These are phyloP conservation scores for Melieria crassipennis DNA, from an alignment of 2,888 invertebrate genomes.

Conservation along the genomic window DNA sequence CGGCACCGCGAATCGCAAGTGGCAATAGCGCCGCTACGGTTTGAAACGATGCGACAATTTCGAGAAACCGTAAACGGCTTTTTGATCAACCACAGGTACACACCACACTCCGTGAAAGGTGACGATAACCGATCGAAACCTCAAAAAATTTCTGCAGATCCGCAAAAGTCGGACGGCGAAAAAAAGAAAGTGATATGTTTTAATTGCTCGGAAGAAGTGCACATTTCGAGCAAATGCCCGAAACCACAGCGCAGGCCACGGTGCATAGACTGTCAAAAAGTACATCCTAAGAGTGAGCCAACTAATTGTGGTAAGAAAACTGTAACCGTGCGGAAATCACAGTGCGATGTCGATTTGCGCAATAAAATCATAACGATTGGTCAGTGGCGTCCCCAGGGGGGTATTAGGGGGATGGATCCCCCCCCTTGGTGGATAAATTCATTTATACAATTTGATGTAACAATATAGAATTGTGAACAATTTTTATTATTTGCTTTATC, in stretches of 20 bases:
- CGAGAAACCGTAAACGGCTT: conserved; percentile 3
- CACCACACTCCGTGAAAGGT: too few relatives aligned
- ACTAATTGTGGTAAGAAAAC: conserved; percentile 7
- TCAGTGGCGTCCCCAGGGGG: too few relatives aligned
- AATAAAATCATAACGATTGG: too few relatives aligned
- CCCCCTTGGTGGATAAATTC: too few relatives aligned
- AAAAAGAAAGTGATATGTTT: conserved; percentile 12
- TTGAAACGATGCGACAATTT: conserved; percentile 5
- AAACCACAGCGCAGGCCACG: conserved; percentile 29
- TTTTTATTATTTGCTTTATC: too few relatives aligned
- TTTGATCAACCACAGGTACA: background rate
- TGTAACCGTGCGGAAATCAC: conserved; percentile 1
- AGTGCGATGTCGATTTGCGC: too few relatives aligned
- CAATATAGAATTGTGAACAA: too few relatives aligned
- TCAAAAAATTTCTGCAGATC: too few relatives aligned
- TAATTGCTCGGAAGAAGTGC: conserved; percentile 29
- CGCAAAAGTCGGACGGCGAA: background rate
- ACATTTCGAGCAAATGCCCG: conserved; percentile 31
- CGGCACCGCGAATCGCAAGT: conserved; percentile 1
- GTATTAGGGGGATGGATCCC: too few relatives aligned
- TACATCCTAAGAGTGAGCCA: too few relatives aligned
- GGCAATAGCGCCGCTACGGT: conserved; percentile 7
- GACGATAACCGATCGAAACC: too few relatives aligned
- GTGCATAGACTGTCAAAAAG: conserved; percentile 30
- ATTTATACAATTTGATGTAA: too few relatives aligned